Base-by-base conservation (phyloP, 2,113 vertebrate species). In the Microtus oregoni region DNA sequence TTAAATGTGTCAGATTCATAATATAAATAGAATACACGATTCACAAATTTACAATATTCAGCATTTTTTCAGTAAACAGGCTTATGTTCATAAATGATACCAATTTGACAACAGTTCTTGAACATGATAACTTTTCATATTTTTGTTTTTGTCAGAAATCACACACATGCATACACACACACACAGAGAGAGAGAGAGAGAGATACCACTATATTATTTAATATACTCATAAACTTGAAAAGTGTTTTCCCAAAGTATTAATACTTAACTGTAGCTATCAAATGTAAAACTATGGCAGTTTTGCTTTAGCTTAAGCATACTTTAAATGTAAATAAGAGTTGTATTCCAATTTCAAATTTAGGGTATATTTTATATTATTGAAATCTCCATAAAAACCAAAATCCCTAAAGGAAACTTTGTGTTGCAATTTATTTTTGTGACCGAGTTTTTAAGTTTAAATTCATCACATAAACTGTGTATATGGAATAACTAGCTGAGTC, bases 401-500 rank as follows among this genome's bases (percentile, higher is more conserved):
- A 81, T 58, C 28, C 47, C 3, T 58, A n/a, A 12, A 61, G 19
- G 2, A 55, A 30, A 61, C 68, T 92, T 72, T 15, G 4, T 78
- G 52, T 10, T 8, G 72, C n/a, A n/a, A 28, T 8, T 61, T 81
- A 26, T 41, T 90, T 81, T 86, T 82, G 41, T 83, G 7, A 65
- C 67, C 35, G 7, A 63, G 86, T 20, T 47, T 90, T 10, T 73
- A 13, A 82, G 19, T 75, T 81, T 90, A 73, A 87, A 0, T 65
- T 86, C 55, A 72, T 6, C 11, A 32, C n/a, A 28, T 28, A 68
- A 26, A 15, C 38, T 70, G 7, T 41, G 38, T 10, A 32, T 70
- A n/a, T 28, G 52, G 0, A 63, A 0, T 83, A 3, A 79, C 0
- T 12, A 13, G 13, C 19, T 83, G 35, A 65, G 7, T 1, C 41